A percentile compares a stretch with the other conserved stretches of the same genome.
phyloP scores from a whole-genome alignment of 2,797 vertebrate species.

The Onychomys leucogaster region DNA sequence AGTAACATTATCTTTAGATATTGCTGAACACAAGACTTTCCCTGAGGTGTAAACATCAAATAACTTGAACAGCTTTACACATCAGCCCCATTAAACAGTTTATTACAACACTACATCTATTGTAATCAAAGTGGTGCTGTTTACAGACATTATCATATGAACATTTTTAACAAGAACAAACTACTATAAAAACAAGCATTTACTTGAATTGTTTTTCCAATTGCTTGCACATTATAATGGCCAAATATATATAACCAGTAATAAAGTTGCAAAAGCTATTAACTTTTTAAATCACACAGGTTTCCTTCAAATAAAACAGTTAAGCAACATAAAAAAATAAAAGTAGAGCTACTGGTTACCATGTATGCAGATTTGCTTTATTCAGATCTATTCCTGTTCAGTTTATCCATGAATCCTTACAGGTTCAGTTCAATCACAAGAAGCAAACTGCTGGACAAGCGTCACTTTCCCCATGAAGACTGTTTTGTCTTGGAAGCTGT shows the following conservation, averaged over 20 bases:
- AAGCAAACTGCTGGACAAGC: slow-evolving; percentile 93
- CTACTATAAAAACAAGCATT: slow-evolving; percentile 97
- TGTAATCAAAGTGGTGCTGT: slow-evolving; percentile 97
- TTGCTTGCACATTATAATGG: slow-evolving; percentile 95
- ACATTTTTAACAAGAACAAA: slow-evolving; percentile 93
- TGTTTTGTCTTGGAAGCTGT: slow-evolving; percentile 89
- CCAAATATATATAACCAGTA: slow-evolving; percentile 93
- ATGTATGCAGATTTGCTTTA: slow-evolving; percentile 95
- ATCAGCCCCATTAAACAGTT: slow-evolving; percentile 98
- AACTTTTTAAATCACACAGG: slow-evolving; percentile 92
- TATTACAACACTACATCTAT: slow-evolving; percentile 99
- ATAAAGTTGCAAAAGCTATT: slow-evolving; percentile 92
- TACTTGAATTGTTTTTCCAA: slow-evolving; percentile 93
- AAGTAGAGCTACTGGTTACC: slow-evolving; percentile 95
- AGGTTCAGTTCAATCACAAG: slow-evolving; percentile 93
- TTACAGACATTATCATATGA: slow-evolving; percentile 96
- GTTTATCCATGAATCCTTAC: slow-evolving; percentile 94
- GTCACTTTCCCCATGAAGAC: slow-evolving; percentile 92
- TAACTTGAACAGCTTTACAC: slow-evolving; percentile 94
- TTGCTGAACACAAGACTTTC: slow-evolving; percentile 92
- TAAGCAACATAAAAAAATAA: slow-evolving; percentile 96
- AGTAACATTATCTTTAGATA: slow-evolving; percentile 91
- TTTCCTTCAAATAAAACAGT: slow-evolving; percentile 97
- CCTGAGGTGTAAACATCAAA: slow-evolving; percentile 94
- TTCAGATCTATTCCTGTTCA: slow-evolving; percentile 93